Evolutionary conservation across 2,797 vertebrate genomes (phyloP).

Genomic region (Sebastes aleutianus): DNA sequence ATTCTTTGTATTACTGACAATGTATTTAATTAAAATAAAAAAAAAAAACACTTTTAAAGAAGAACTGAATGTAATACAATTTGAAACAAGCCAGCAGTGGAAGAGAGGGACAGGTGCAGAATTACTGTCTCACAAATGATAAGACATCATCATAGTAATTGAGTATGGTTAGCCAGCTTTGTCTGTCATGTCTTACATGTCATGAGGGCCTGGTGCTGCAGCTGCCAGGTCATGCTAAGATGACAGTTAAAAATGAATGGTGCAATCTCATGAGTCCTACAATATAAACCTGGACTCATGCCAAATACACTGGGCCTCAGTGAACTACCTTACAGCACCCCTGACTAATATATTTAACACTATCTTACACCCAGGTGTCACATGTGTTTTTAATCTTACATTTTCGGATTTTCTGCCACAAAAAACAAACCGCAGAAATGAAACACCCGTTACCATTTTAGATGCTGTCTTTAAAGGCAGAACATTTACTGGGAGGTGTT

Average conservation of each 20-base stretch:
- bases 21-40: constrained; percentile 17
- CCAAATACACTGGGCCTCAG: constrained; percentile 26
- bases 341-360: constrained; percentile 12
- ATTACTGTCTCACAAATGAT: constrained; percentile 46
- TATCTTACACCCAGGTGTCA: not conserved
- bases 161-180: constrained; percentile 47
- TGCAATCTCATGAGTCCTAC: constrained; percentile 31
- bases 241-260: constrained; percentile 62
- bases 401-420: not conserved
- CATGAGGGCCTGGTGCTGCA: constrained; percentile 32
- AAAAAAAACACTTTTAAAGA: constrained; percentile 24
- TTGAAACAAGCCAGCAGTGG: constrained; percentile 14
- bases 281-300: constrained; percentile 33
- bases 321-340: constrained; percentile 17
- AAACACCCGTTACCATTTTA: not conserved
- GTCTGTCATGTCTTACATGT: constrained; percentile 58
- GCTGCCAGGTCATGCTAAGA: constrained; percentile 60
- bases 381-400: not conserved
- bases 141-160: constrained; percentile 54
- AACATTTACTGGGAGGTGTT: not conserved
- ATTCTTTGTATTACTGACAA: constrained; percentile 10
- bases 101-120: constrained; percentile 46
- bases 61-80: not conserved
- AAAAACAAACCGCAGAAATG: not conserved
- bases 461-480: not conserved